Evolutionary conservation across 2,797 vertebrate genomes (phyloP).

Genomic region (Triplophysa bombifrons): DNA sequence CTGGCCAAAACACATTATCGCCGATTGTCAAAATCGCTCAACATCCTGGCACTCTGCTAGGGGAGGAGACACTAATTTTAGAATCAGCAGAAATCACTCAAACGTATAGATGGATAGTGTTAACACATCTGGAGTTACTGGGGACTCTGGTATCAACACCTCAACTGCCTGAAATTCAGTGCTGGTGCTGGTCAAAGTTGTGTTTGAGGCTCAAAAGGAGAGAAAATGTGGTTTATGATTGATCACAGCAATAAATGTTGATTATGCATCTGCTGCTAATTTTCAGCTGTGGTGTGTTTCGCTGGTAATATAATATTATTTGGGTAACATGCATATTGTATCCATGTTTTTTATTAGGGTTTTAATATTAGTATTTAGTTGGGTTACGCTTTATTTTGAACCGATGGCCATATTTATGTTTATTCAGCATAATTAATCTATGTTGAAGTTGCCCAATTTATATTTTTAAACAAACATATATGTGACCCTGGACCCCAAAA

Average conservation of each 20-base stretch:
- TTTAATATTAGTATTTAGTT: no score
- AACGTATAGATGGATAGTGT: conserved; percentile 53
- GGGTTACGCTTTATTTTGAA: no score
- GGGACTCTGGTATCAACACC: conserved; percentile 46
- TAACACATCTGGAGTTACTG: conserved; percentile 48
- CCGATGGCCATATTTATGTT: no score
- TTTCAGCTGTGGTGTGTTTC: conserved; percentile 12
- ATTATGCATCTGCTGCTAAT: conserved; percentile 80
- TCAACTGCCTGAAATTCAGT: conserved; percentile 66
- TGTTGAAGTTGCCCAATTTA: no score
- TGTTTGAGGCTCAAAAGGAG: conserved; percentile 49
- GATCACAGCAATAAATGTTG: conserved; percentile 83
- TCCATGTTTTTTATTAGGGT: no score
- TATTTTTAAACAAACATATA: no score
- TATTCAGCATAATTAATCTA: no score
- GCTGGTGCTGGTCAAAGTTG: conserved; percentile 64
- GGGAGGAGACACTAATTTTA: conserved; percentile 38
- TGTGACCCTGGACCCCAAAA: no score
- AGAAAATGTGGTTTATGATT: conserved; percentile 66
- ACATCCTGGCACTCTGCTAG: conserved; percentile 53
- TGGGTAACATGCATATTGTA: neutral
- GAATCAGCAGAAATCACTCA: conserved; percentile 32
- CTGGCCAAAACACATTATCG: conserved; percentile 14
- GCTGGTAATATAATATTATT: neutral
- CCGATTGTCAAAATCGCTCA: conserved; percentile 12